A percentile compares a stretch with the other conserved stretches of the same genome.
These are phyloP conservation scores for Gonioctena quinquepunctata DNA, from an alignment of 1,140 invertebrate species.

Conservation along the genomic window DNA sequence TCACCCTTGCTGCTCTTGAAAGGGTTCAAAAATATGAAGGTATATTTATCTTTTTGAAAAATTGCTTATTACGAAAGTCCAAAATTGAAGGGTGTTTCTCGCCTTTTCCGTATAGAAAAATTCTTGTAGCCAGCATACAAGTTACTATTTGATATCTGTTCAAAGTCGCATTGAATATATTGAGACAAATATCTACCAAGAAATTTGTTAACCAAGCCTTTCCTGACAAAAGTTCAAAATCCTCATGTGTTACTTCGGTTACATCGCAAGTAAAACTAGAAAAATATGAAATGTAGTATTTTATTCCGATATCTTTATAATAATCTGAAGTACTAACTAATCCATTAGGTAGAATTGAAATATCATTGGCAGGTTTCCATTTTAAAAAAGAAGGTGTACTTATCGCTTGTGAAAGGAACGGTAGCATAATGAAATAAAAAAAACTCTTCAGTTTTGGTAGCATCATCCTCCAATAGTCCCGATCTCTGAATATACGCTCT, in stretches of 20 bases:
- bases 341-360: neutral
- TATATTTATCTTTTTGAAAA: too few species aligned
- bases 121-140: neutral
- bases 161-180: slow-evolving; percentile 3
- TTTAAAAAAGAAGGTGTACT: neutral
- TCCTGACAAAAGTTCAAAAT: slow-evolving; percentile 5
- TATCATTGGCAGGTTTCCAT: neutral
- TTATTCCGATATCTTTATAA: slow-evolving; percentile 1
- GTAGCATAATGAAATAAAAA: neutral
- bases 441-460: neutral
- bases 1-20: neutral
- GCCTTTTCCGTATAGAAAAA: neutral
- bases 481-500: neutral
- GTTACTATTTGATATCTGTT: neutral
- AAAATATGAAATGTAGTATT: slow-evolving; percentile 9
- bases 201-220: slow-evolving; percentile 8
- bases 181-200: slow-evolving; percentile 15
- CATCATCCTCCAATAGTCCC: slow-evolving; percentile 3
- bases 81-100: neutral
- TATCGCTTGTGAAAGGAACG: neutral
- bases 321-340: neutral
- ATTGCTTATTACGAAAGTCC: neutral
- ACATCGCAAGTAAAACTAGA: neutral
- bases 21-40: too few species aligned
- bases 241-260: slow-evolving; percentile 4